Base-by-base conservation (phyloP, 2,888 invertebrate genomes). In the Pachydiplax longipennis region DNA sequence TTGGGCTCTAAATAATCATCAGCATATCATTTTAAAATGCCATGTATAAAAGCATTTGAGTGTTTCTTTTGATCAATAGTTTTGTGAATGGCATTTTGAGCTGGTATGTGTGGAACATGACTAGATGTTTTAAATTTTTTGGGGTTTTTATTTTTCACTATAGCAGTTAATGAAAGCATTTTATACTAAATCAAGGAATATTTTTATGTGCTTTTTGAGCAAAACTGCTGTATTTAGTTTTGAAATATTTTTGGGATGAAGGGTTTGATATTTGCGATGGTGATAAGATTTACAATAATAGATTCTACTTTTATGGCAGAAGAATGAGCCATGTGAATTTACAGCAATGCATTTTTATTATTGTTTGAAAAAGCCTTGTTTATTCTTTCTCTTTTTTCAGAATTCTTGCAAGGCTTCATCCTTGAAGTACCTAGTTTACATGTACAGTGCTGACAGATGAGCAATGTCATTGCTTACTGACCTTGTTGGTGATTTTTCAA, bases 361-460 rank as follows among this genome's bases (percentile, higher is more conserved):
- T 25, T 81, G 81, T 81, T 81, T 37, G 81, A 37, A 48, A 82
- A 82, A 82, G 82, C 48, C 48, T 48, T 44, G 82, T 44, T 44
- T 82, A 44, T 82, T 82, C 48, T 82, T 48, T 82, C 82, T 82
- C 22, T 37, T 31, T 82, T 82, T 82, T 82, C 82, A 82, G 82
- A 82, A 82, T 48, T 73, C 82, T 82, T 82, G 48, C 48, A 82
- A 82, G 82, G 82, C 82, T 82, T 82, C 82, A 82, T 82, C 82
- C 81, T 48, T 82, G 44, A 82, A 82, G 82, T 82, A 48, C 82
- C 82, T 44, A 82, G 44, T 48, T 82, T 48, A 82, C 37, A 81
- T 82, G 82, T 82, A 82, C 82, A 82, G 82, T 44, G 82, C 82
- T 82, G 82, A 82, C 48, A 82, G 44, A 82, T 82, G 48, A 44